A percentile compares a stretch with the other conserved stretches of the same genome.
Evolutionary conservation across 1,140 invertebrate species (phyloP).

Genomic region (Pogonognathellus flavescens): DNA sequence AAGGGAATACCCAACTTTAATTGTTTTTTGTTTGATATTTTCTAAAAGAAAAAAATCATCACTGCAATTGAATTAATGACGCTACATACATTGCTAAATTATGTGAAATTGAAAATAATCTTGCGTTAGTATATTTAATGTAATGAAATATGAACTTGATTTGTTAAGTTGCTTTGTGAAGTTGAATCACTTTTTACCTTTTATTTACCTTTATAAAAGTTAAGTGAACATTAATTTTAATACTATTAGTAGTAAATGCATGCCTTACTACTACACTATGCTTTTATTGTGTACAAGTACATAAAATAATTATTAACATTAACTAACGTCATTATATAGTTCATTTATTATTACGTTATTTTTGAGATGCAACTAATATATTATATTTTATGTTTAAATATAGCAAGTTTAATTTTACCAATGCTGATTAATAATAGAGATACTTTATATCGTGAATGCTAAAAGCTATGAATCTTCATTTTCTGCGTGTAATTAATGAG

Average conservation of each 20-base stretch:
- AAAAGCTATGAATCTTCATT: neutral
- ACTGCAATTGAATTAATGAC: too few species aligned
- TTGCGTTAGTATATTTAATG: too few species aligned
- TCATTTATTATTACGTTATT: neutral
- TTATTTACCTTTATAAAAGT: neutral
- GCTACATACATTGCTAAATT: too few species aligned
- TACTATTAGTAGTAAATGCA: neutral
- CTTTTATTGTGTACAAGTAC: too few species aligned
- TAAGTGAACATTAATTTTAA: neutral
- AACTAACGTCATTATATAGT: neutral
- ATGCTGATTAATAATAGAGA: neutral
- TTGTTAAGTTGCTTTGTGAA: too few species aligned
- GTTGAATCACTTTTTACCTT: neutral
- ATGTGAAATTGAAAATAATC: too few species aligned
- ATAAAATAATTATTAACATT: too few species aligned
- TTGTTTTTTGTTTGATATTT: too few species aligned
- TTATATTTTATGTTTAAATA: neutral
- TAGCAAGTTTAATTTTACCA: slow-evolving; percentile 9
- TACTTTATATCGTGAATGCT: neutral
- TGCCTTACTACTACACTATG: neutral
- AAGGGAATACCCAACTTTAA: too few species aligned
- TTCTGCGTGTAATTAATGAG: too few species aligned
- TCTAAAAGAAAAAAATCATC: too few species aligned
- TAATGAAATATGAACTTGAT: too few species aligned
- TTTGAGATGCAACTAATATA: slow-evolving; percentile 34